Percentiles rank a stretch among this genome's conserved stretches.
Conservation (phyloP, 2,113 vertebrate genomes). For the Benitochromis conjunctus region DNA sequence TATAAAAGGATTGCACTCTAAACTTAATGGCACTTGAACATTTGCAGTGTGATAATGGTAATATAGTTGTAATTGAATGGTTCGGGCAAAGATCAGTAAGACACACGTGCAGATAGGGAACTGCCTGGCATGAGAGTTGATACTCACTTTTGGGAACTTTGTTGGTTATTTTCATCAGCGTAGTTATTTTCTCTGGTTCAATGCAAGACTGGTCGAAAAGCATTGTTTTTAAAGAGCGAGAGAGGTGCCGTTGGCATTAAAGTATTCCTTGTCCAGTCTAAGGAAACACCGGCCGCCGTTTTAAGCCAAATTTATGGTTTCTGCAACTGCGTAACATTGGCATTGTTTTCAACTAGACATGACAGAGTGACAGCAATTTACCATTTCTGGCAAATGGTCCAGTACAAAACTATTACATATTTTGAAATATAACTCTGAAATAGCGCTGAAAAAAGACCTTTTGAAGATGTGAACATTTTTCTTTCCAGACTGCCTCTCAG, state of each 20-base stretch:
- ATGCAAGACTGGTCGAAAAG: not conserved
- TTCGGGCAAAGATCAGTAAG: not conserved
- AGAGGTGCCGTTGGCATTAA: not conserved
- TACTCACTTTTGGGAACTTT: not conserved
- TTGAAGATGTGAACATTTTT: not conserved
- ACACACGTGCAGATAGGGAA: not conserved
- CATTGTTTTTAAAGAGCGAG: not conserved
- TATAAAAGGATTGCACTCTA: not conserved
- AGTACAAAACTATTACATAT: not conserved
- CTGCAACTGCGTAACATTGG: not conserved
- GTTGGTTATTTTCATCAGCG: not conserved
- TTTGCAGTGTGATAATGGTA: not conserved
- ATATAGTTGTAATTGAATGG: not conserved
- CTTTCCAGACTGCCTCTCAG: not conserved
- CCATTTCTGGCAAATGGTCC: not conserved
- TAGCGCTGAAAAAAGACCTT: not conserved
- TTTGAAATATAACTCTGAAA: not conserved
- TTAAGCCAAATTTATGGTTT: conserved; percentile 19
- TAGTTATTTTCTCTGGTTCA: not conserved
- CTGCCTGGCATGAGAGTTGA: not conserved
- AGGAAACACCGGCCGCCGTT: conserved; percentile 20
- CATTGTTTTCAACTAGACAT: conserved; percentile 6
- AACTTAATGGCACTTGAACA: not conserved
- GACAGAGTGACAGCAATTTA: not conserved
- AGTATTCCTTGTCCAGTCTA: not conserved